Conservation (phyloP, 1,140 invertebrate species). For the Cydia fagiglandana region DNA sequence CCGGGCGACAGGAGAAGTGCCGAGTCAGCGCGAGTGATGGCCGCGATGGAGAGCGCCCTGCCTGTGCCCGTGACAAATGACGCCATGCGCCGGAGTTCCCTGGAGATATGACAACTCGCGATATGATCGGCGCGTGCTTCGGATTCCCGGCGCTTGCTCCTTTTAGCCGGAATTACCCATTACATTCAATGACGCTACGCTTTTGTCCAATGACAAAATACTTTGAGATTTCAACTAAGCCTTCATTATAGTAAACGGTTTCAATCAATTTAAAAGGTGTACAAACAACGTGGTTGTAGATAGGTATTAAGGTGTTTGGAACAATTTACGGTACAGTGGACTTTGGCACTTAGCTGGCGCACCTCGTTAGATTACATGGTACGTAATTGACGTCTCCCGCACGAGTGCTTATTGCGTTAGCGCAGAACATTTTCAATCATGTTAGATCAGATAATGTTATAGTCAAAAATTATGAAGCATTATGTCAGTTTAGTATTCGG, state of each 20-base stretch:
- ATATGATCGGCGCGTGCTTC: constrained; percentile 77
- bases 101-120: constrained; percentile 58
- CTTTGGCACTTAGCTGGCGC: constrained; percentile 22
- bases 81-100: constrained; percentile 48
- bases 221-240: constrained; percentile 61
- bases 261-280: constrained; percentile 61
- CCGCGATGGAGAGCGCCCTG: constrained; percentile 48
- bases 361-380: constrained; percentile 19
- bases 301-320: constrained; percentile 50
- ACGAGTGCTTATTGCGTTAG: constrained; percentile 19
- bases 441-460: constrained; percentile 35
- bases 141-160: constrained; percentile 55
- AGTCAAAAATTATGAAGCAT: constrained; percentile 42
- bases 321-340: constrained; percentile 39
- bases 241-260: constrained; percentile 72
- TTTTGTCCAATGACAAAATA: constrained; percentile 61
- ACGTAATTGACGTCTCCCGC: constrained; percentile 24
- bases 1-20: constrained; percentile 41
- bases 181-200: constrained; percentile 73
- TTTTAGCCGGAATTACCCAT: constrained; percentile 68
- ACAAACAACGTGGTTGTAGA: constrained; percentile 65
- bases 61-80: constrained; percentile 42
- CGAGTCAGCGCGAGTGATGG: constrained; percentile 47
- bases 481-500: constrained; percentile 40
- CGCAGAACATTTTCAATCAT: constrained; percentile 25